These are phyloP conservation scores for Falco concolor DNA, from an alignment of 2,797 vertebrate species.

Conservation along the genomic window DNA sequence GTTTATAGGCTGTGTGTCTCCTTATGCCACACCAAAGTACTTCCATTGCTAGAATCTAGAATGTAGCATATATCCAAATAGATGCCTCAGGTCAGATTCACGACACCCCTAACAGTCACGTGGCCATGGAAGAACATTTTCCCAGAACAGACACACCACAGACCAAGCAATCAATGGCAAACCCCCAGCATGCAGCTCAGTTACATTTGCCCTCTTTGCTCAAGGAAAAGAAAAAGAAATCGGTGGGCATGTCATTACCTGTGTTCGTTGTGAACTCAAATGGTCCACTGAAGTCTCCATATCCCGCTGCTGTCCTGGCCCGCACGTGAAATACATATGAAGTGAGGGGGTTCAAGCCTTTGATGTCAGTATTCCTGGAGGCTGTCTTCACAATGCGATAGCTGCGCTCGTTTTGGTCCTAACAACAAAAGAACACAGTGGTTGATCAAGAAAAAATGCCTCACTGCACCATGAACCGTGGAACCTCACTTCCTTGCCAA, in stretches of 20 bases:
- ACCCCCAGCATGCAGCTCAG: background rate
- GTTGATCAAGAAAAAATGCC: background rate
- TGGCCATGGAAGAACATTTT: background rate
- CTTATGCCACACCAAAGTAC: background rate
- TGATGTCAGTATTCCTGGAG: conserved; percentile 90
- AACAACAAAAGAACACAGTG: background rate
- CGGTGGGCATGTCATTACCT: conserved; percentile 69
- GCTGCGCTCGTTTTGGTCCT: conserved; percentile 98
- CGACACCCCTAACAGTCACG: background rate
- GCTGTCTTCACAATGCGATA: conserved; percentile 94
- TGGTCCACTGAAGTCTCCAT: conserved; percentile 93
- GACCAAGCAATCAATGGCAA: fast-evolving
- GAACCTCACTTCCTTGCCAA: background rate
- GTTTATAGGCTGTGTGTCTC: background rate
- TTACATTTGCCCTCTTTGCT: background rate
- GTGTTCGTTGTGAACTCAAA: conserved; percentile 97
- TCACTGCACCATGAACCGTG: background rate
- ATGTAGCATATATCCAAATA: fast-evolving
- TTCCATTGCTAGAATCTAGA: background rate
- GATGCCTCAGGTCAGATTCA: background rate
- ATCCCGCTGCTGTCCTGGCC: conserved; percentile 92
- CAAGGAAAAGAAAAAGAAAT: background rate
- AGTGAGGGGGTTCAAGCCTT: conserved; percentile 90
- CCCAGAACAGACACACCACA: background rate
- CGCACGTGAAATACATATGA: conserved; percentile 96